Conservation (phyloP, 1,140 invertebrate species). For the Zophobas morio region DNA sequence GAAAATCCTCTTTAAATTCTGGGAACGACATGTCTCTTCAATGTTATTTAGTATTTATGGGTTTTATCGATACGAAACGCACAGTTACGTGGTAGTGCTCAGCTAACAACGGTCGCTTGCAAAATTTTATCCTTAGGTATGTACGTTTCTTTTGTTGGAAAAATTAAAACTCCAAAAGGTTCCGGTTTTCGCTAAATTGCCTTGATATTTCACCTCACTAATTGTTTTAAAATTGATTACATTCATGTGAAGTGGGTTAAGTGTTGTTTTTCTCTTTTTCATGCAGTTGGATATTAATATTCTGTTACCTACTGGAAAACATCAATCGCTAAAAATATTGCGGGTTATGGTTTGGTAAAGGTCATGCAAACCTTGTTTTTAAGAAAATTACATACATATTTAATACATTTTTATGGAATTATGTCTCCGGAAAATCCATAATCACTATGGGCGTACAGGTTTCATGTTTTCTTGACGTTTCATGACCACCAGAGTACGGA, state of each 20-base stretch:
- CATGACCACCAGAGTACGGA: too few species aligned
- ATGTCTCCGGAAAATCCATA: background rate
- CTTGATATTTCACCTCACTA: conserved; percentile 19
- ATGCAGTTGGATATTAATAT: too few species aligned
- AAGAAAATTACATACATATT: background rate
- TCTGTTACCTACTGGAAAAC: too few species aligned
- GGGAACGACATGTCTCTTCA: background rate
- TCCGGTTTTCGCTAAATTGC: conserved; percentile 12
- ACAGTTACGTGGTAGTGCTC: background rate
- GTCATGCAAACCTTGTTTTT: background rate
- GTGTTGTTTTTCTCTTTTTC: too few species aligned
- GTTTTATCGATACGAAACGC: background rate
- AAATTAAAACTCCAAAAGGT: background rate
- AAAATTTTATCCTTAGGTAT: too few species aligned
- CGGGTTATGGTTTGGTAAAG: conserved; percentile 1
- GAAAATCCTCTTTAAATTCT: background rate
- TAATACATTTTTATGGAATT: background rate
- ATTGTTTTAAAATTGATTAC: background rate
- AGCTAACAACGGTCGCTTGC: too few species aligned
- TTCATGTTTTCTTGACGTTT: too few species aligned
- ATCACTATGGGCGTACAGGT: background rate
- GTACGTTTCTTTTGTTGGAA: too few species aligned
- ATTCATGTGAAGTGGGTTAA: too few species aligned
- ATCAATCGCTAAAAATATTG: conserved; percentile 29
- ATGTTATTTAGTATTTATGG: background rate